Conservation (phyloP, 2,113 vertebrate species). For the Hepsetus odoe region DNA sequence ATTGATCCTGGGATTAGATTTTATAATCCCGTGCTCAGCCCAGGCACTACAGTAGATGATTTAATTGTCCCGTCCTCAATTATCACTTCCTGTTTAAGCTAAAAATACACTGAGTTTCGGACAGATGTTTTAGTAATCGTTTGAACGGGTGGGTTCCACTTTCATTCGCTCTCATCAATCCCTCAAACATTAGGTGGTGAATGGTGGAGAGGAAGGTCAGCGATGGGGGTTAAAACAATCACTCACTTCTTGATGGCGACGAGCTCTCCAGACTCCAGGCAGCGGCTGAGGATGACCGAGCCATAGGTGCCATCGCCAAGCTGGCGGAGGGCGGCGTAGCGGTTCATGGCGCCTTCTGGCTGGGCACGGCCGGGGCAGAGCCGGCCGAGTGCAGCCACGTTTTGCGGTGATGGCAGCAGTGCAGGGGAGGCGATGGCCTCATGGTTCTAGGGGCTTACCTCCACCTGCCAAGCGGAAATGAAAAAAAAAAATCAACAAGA, state of each 20-base stretch:
- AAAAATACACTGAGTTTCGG: constrained; percentile 18
- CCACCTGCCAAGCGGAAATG: constrained; percentile 52
- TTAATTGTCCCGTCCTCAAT: not conserved
- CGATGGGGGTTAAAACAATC: not conserved
- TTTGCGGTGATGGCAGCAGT: constrained; percentile 87
- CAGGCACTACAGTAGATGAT: not conserved
- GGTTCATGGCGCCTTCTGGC: constrained; percentile 82
- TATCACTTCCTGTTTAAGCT: constrained; percentile 4
- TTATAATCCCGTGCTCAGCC: not conserved
- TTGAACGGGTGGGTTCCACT: constrained; percentile 14
- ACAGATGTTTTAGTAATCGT: constrained; percentile 38
- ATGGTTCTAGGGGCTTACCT: constrained; percentile 82
- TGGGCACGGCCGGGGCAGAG: constrained; percentile 27
- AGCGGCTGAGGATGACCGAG: constrained; percentile 94
- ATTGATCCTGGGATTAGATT: not conserved
- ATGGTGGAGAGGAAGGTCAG: too few species aligned
- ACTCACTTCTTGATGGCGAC: constrained; percentile 95
- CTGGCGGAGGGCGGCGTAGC: constrained; percentile 91
- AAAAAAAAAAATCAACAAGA: too few species aligned
- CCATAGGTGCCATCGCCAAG: constrained; percentile 96
- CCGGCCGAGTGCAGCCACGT: constrained; percentile 80
- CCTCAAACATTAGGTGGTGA: not conserved
- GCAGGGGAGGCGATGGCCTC: constrained; percentile 77
- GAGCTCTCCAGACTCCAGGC: constrained; percentile 93
- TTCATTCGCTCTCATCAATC: not conserved